These are phyloP conservation scores for Siphamia tubifer DNA, from an alignment of 2,113 vertebrate species.

Conservation along the genomic window DNA sequence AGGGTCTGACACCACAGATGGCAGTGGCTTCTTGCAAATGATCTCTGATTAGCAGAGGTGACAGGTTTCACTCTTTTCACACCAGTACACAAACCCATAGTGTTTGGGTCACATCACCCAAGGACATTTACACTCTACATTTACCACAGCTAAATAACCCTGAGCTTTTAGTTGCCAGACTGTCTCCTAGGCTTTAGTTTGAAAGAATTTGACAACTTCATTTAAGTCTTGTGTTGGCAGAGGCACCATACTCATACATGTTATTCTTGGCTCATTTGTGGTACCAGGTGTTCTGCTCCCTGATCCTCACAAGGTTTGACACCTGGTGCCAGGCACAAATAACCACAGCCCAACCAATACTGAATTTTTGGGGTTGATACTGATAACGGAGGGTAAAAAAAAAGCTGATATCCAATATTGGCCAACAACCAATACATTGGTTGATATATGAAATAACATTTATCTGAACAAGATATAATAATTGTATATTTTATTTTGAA, in stretches of 20 bases:
- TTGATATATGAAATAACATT: too few relatives aligned
- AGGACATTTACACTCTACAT: constrained; percentile 62
- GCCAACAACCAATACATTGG: too few relatives aligned
- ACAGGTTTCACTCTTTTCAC: constrained; percentile 69
- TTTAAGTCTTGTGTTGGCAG: constrained; percentile 46
- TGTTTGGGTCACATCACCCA: constrained; percentile 49
- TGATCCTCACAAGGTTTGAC: constrained; percentile 48
- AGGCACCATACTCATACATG: constrained; percentile 37
- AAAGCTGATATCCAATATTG: too few relatives aligned
- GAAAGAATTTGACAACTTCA: constrained; percentile 46
- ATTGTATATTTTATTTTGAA: too few relatives aligned
- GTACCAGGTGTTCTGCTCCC: constrained; percentile 51
- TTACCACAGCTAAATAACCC: constrained; percentile 32
- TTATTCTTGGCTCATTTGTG: constrained; percentile 63
- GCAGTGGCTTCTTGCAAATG: constrained; percentile 67
- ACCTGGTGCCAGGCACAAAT: too few relatives aligned
- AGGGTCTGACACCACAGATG: constrained; percentile 74
- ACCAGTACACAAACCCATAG: constrained; percentile 62
- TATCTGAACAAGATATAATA: too few relatives aligned
- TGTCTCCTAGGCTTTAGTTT: constrained; percentile 22
- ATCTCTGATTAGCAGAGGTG: constrained; percentile 70
- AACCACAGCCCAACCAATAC: too few relatives aligned
- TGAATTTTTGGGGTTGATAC: too few relatives aligned
- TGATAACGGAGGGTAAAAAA: too few relatives aligned
- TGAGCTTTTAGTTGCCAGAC: constrained; percentile 21